These are phyloP conservation scores for Myopa tessellatipennis DNA, from an alignment of 2,888 invertebrate genomes.

Conservation along the genomic window DNA sequence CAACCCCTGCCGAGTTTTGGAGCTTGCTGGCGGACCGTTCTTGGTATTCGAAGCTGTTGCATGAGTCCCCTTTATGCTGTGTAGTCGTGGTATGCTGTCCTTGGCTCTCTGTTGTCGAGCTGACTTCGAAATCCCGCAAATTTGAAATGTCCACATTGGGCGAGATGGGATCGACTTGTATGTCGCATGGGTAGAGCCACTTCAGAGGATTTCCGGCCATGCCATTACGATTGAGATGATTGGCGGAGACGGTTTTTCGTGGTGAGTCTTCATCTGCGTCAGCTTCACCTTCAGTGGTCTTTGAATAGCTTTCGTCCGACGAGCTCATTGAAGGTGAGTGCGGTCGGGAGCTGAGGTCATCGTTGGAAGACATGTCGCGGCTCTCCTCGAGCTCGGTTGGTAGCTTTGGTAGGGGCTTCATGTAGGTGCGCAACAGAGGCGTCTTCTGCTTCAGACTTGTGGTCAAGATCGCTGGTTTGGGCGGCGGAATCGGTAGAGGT, in stretches of 20 bases:
- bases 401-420: conserved; percentile 73
- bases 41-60: conserved; percentile 75
- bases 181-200: conserved; percentile 75
- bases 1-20: conserved; percentile 25
- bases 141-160: conserved; percentile 65
- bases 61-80: conserved; percentile 74
- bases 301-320: conserved; percentile 86
- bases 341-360: conserved; percentile 84
- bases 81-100: conserved; percentile 71
- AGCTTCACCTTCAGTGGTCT: conserved; percentile 80
- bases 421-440: conserved; percentile 68
- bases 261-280: conserved; percentile 64
- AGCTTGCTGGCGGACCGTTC: conserved; percentile 56
- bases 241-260: conserved; percentile 54
- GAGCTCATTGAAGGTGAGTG: conserved; percentile 86
- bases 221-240: conserved; percentile 54
- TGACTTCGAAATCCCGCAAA: conserved; percentile 66
- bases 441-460: conserved; percentile 59
- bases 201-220: conserved; percentile 69
- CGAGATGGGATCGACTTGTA: conserved; percentile 70
- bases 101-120: conserved; percentile 69
- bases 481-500: conserved; percentile 69
- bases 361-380: conserved; percentile 77
- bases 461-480: conserved; percentile 51
- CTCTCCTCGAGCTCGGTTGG: conserved; percentile 69